A percentile compares a stretch with the other conserved stretches of the same genome.
phyloP scores from a whole-genome alignment of 2,113 vertebrate species.

The Ranitomeya imitator region DNA sequence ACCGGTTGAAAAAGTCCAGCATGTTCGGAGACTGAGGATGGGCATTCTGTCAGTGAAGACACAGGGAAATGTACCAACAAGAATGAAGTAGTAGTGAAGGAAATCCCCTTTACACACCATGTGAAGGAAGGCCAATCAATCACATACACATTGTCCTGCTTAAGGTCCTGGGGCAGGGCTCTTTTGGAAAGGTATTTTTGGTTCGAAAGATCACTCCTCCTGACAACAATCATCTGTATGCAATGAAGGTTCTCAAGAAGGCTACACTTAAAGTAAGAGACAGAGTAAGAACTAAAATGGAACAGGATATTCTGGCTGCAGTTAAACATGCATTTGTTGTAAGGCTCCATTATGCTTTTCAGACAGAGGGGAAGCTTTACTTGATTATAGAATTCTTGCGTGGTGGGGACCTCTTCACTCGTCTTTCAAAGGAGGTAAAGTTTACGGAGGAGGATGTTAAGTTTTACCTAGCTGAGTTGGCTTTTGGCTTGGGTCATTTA shows the following conservation, averaged over 20 bases:
- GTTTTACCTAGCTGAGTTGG: constrained; percentile 95
- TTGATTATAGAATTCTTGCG: constrained; percentile 94
- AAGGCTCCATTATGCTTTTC: constrained; percentile 95
- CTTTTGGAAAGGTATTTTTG: constrained; percentile 98
- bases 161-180: no score
- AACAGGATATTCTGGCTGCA: constrained; percentile 91
- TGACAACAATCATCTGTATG: constrained; percentile 90
- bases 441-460: constrained; percentile 98
- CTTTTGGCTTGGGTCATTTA: constrained; percentile 90
- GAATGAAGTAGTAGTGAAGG: no score
- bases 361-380: constrained; percentile 95
- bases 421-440: constrained; percentile 98
- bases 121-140: no score
- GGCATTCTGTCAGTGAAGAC: no score
- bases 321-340: constrained; percentile 97
- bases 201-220: constrained; percentile 93
- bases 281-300: constrained; percentile 92
- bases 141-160: no score
- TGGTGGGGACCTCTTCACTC: constrained; percentile 95
- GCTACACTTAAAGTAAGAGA: constrained; percentile 95
- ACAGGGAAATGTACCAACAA: no score
- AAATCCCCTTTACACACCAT: no score
- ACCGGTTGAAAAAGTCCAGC: no score
- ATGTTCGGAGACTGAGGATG: no score
- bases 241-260: constrained; percentile 98